These are phyloP conservation scores for Procambarus virginalis DNA, from an alignment of 1,140 invertebrate genomes.

Conservation along the genomic window DNA sequence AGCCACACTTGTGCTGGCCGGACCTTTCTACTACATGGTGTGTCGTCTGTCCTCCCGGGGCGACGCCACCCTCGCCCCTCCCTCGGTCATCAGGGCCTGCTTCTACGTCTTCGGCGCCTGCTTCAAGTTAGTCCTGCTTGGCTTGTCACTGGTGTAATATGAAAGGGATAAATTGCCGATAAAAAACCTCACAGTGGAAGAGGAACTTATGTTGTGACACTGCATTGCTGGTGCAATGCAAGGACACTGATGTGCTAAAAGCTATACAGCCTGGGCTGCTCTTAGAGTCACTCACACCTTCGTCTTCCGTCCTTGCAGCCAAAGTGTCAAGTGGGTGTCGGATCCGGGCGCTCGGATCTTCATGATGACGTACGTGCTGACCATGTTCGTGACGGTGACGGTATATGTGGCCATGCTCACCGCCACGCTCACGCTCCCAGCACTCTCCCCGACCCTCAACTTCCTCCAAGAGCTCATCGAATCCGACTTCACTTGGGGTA, in stretches of 20 bases:
- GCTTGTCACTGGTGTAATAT: no score
- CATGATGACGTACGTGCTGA: constrained; percentile 7
- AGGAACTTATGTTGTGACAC: no score
- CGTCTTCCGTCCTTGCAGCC: constrained; percentile 10
- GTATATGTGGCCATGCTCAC: constrained; percentile 58
- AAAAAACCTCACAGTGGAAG: no score
- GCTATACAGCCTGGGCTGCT: no score
- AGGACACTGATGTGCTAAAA: no score
- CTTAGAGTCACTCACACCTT: no score
- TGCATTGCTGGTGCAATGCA: no score
- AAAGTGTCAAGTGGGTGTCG: constrained; percentile 32
- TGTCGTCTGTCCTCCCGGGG: not conserved
- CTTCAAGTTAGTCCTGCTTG: constrained; percentile 22
- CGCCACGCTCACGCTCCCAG: constrained; percentile 42
- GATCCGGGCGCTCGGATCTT: not conserved
- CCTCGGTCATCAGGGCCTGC: constrained; percentile 5
- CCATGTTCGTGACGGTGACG: constrained; percentile 39
- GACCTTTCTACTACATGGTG: constrained; percentile 19
- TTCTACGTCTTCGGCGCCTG: constrained; percentile 30
- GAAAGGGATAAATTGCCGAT: no score
- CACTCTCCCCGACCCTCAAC: constrained; percentile 41
- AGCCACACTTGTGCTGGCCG: not conserved
- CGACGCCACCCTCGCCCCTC: not conserved
- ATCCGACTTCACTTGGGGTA: constrained; percentile 42
- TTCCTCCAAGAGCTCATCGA: constrained; percentile 16